These are phyloP conservation scores for Mandrillus leucophaeus DNA, from an alignment of 2,113 vertebrate genomes.

Conservation along the genomic window DNA sequence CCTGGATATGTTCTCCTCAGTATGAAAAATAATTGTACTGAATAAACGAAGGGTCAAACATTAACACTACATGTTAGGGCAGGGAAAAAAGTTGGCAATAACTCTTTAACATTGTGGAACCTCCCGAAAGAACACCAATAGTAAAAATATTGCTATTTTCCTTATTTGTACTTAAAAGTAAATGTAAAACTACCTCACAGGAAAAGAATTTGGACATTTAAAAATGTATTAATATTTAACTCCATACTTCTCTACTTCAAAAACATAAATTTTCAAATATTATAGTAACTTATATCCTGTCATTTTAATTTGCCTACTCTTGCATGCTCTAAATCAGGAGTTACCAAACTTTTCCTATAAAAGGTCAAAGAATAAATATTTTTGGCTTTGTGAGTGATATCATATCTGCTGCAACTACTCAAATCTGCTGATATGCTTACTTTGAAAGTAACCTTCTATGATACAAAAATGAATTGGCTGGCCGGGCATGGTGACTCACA, in stretches of 20 bases:
- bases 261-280: slow-evolving; percentile 37
- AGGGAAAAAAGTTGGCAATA: slow-evolving; percentile 21
- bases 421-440: neutral
- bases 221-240: neutral
- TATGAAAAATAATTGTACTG: neutral
- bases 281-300: neutral
- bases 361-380: neutral
- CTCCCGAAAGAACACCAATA: neutral
- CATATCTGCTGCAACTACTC: slow-evolving; percentile 22
- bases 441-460: neutral
- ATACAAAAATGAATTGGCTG: neutral
- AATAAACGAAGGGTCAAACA: neutral
- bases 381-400: neutral
- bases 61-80: neutral
- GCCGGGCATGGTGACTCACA: neutral
- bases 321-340: neutral
- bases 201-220: slow-evolving; percentile 19
- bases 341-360: neutral
- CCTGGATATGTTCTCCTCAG: neutral
- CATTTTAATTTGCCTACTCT: slow-evolving; percentile 4
- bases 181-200: slow-evolving; percentile 4
- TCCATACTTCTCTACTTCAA: slow-evolving; percentile 30
- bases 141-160: neutral
- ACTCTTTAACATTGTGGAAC: neutral
- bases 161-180: slow-evolving; percentile 41